These are phyloP conservation scores for Cydia amplana DNA, from an alignment of 1,140 invertebrate species.

Conservation along the genomic window DNA sequence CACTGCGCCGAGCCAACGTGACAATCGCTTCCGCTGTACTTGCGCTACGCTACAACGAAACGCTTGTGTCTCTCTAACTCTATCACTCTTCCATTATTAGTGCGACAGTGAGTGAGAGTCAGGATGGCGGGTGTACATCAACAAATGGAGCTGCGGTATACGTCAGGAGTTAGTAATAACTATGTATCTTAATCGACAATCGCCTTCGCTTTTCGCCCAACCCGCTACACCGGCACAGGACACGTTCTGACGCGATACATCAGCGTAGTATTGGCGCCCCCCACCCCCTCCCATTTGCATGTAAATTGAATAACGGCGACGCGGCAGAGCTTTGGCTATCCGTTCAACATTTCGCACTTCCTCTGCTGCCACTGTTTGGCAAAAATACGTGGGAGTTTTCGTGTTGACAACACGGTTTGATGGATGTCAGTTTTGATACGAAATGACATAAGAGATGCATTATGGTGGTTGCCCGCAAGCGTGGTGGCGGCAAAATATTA, in stretches of 20 bases:
- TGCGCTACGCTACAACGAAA: too few species aligned
- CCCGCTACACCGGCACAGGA: constrained; percentile 44
- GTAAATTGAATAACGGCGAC: constrained; percentile 79
- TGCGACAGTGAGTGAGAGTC: too few species aligned
- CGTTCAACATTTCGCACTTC: constrained; percentile 27
- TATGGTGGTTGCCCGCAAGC: neutral
- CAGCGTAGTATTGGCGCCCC: constrained; percentile 69
- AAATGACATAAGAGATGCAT: neutral
- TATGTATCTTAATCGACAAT: neutral
- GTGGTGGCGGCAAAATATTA: too few species aligned
- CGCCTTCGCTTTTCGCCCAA: neutral
- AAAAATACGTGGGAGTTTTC: constrained; percentile 14
- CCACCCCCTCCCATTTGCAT: constrained; percentile 71
- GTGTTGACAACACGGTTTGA: neutral
- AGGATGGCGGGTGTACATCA: too few species aligned
- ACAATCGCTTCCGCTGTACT: too few species aligned
- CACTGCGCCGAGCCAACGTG: too few species aligned
- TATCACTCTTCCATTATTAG: too few species aligned
- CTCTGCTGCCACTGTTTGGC: constrained; percentile 1
- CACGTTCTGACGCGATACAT: constrained; percentile 75
- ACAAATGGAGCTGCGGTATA: too few species aligned
- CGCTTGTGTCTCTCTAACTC: too few species aligned
- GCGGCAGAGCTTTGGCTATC: constrained; percentile 61
- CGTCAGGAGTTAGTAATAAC: too few species aligned
- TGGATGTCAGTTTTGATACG: neutral